Conservation (phyloP, 2,888 invertebrate genomes). For the Drosophila seclusa region DNA sequence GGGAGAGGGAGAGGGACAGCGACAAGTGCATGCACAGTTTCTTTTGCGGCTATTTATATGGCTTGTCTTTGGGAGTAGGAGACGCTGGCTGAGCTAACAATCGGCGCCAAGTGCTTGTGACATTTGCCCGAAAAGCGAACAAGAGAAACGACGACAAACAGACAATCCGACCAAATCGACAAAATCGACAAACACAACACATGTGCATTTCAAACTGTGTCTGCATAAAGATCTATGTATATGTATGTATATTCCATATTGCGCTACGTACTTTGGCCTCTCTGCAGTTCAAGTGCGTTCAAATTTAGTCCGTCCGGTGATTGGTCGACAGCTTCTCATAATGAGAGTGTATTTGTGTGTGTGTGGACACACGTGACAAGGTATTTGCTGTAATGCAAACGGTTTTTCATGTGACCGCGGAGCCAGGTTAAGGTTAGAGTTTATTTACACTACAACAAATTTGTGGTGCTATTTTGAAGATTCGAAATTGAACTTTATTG, state of each 20-base stretch:
- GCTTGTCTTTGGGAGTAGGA: constrained; percentile 12
- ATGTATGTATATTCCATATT: constrained; percentile 2
- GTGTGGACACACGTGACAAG: constrained; percentile 28
- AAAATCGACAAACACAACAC: constrained; percentile 15
- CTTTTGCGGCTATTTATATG: constrained; percentile 40
- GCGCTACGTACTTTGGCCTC: not conserved
- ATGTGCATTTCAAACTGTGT: constrained; percentile 28
- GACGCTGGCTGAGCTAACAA: constrained; percentile 40
- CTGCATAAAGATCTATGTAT: constrained; percentile 5
- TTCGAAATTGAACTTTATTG: not conserved
- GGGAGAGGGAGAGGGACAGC: constrained; percentile 8
- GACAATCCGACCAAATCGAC: constrained; percentile 6
- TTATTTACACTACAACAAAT: not conserved
- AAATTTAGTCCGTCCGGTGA: constrained; percentile 29
- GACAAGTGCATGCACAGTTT: constrained; percentile 45
- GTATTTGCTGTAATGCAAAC: constrained; percentile 5
- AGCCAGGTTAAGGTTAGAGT: constrained; percentile 1
- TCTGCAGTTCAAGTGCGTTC: constrained; percentile 45
- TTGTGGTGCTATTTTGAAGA: not conserved
- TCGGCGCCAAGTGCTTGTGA: constrained; percentile 65
- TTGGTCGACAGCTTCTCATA: not conserved
- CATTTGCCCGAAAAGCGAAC: constrained; percentile 52
- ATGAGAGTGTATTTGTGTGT: constrained; percentile 6
- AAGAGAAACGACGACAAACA: not conserved
- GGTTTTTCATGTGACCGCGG: constrained; percentile 9